phyloP scores from a whole-genome alignment of 2,113 vertebrate genomes.

The Dryoscopus gambensis region DNA sequence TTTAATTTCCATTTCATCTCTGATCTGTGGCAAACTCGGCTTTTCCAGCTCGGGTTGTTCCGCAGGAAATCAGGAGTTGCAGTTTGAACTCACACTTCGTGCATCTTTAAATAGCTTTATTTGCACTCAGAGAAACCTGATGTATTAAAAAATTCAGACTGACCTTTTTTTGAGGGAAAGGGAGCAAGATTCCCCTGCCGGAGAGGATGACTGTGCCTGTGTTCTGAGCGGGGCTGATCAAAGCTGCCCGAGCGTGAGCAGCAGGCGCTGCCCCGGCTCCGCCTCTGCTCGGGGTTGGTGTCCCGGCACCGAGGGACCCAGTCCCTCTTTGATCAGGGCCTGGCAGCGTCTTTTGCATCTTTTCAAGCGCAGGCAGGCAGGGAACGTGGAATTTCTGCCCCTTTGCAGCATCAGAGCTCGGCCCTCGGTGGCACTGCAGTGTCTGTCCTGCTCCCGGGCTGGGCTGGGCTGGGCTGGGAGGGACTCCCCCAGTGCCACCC shows the following conservation, averaged over 20 bases:
- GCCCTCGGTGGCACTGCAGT: rapidly evolving
- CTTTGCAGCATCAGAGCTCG: background rate
- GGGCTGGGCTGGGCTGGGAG: no score
- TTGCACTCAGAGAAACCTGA: background rate
- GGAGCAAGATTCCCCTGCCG: background rate
- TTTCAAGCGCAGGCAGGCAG: background rate
- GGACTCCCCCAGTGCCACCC: background rate
- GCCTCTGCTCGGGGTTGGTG: background rate
- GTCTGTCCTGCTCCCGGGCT: background rate
- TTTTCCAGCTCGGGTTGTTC: background rate
- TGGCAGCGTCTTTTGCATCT: background rate
- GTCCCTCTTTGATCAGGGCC: background rate
- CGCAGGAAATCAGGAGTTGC: background rate
- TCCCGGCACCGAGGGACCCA: background rate
- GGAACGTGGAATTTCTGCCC: rapidly evolving
- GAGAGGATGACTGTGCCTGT: rapidly evolving
- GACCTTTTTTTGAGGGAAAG: background rate
- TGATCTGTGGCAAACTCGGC: background rate
- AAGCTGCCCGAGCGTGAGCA: background rate
- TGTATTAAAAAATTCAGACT: background rate
- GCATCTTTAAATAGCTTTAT: background rate
- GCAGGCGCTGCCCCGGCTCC: background rate
- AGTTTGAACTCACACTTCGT: background rate
- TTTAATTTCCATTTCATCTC: background rate
- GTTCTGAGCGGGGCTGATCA: background rate